A percentile compares a stretch with the other conserved stretches of the same genome.
phyloP scores from a whole-genome alignment of 2,888 invertebrate genomes.

The Dryococelus australis region DNA sequence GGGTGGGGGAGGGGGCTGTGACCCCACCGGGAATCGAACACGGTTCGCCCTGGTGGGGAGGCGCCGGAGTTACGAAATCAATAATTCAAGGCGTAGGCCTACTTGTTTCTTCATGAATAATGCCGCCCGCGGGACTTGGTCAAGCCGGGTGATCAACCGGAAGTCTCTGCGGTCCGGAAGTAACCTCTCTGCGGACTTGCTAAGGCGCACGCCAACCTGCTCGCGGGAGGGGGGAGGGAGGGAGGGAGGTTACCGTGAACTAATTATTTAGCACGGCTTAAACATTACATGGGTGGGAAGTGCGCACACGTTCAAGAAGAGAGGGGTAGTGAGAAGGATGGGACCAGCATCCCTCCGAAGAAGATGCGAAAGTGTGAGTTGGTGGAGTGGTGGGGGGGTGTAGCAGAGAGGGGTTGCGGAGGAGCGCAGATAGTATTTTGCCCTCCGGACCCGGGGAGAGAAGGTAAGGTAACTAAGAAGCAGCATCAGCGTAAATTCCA shows the following conservation, averaged over 20 bases:
- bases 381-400: too few relatives aligned
- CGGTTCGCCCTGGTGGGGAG: neutral
- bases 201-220: neutral
- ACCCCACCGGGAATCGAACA: too few relatives aligned
- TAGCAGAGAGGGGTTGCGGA: neutral
- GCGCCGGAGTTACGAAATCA: neutral
- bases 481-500: slow-evolving; percentile 64
- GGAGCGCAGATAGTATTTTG: slow-evolving; percentile 25
- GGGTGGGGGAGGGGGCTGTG: too few relatives aligned
- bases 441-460: neutral
- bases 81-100: neutral
- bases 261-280: slow-evolving; percentile 26
- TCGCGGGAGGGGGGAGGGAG: neutral
- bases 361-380: slow-evolving; percentile 31
- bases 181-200: too few relatives aligned
- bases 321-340: too few relatives aligned
- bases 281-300: slow-evolving; percentile 22
- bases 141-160: neutral
- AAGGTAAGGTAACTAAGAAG: slow-evolving; percentile 56
- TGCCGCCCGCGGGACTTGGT: neutral
- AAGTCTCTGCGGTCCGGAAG: neutral
- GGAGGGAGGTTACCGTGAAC: neutral
- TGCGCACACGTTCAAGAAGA: neutral
- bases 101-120: neutral
- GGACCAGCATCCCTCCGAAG: neutral